phyloP scores from a whole-genome alignment of 2,888 invertebrate species.

The Dione vanillae region DNA sequence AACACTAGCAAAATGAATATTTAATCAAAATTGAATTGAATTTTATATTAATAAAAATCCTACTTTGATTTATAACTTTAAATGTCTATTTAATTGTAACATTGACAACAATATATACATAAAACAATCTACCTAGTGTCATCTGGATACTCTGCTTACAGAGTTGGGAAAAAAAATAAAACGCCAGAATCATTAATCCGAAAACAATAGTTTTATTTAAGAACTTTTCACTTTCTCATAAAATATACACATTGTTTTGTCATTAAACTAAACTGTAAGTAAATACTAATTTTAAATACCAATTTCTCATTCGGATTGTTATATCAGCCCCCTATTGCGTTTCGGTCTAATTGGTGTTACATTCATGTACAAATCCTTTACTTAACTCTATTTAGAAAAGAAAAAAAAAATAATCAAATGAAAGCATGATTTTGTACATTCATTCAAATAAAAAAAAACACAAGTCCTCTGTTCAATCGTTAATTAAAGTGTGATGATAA shows the following conservation, averaged over 20 bases:
- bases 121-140: too few species aligned
- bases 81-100: too few species aligned
- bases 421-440: conserved; percentile 84
- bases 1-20: too few species aligned
- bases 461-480: conserved; percentile 68
- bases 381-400: conserved; percentile 81
- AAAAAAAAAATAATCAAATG: conserved; percentile 74
- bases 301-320: conserved; percentile 70
- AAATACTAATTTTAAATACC: conserved; percentile 85
- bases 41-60: too few species aligned
- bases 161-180: conserved; percentile 76
- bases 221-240: conserved; percentile 84
- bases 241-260: conserved; percentile 85
- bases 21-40: too few species aligned
- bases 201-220: conserved; percentile 85
- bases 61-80: too few species aligned
- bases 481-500: conserved; percentile 81
- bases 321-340: conserved; percentile 61
- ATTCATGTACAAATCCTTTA: conserved; percentile 78
- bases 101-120: too few species aligned
- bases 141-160: too few species aligned
- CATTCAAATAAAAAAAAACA: conserved; percentile 76
- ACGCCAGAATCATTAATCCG: conserved; percentile 80
- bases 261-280: conserved; percentile 84
- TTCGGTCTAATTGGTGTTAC: conserved; percentile 63